Base-by-base conservation (phyloP, 2,797 vertebrate species). In the Microchirus variegatus region DNA sequence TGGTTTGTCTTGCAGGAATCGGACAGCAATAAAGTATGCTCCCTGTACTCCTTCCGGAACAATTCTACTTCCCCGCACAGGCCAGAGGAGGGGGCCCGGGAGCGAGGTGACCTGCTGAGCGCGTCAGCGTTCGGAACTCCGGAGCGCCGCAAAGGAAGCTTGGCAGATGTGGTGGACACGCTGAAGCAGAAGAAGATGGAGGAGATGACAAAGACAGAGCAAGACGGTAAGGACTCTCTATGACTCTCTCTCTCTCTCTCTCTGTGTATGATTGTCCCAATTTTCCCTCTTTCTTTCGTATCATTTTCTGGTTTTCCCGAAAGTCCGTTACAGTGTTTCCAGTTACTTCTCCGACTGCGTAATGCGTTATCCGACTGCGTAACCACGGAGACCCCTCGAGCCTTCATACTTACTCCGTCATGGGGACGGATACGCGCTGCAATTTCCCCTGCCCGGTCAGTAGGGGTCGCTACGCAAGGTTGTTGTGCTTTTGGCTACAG, bases 21-120 rank as follows among this genome's bases (percentile, higher is more conserved):
- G 92, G 97, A 99, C 92, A 98, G 94, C 95, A 98, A 95, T 96
- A 99, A 99, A 93, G 95, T 98, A 94, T 98, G 97, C 91, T 97
- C 97, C 93, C 93, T 98, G 76, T 98, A 98, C 95, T 97, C 97
- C 88, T 98, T 98, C 95, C 96, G 96, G 95, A 98, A 97, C 95
- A 97, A 96, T 92, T 98, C 97, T 93, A 98, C 97, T 94, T 98
- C 97, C 93, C 97, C 97, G 87, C 96, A 96, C 91, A 99, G 99
- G 91, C 95, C 96, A 53, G 97, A 99, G 89, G 97, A 99, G 94
- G 97, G 96, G 94, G 94, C 95, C 87, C 95, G 96, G 90, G 97
- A 99, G 87, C 96, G 96, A 64, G 91, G 94, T 10, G 97, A 98
- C 91, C 94, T 96, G 90, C 95, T 97, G 95, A 96, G 93, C 84